Conservation (phyloP, 2,888 invertebrate genomes). For the Ophraella communa region DNA sequence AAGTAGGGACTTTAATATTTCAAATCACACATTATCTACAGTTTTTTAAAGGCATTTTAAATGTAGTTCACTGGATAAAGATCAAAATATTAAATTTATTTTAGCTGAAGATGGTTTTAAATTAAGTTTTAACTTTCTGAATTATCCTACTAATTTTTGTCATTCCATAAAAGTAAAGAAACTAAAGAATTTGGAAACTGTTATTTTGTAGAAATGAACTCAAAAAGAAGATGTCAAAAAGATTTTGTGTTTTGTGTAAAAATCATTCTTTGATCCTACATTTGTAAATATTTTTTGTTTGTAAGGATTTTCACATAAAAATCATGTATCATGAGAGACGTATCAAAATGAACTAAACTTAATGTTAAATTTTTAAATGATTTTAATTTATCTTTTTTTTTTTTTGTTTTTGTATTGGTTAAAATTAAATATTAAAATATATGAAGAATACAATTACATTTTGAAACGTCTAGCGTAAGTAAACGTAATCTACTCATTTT, state of each 20-base stretch:
- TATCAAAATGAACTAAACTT: constrained; percentile 20
- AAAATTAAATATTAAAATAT: neutral
- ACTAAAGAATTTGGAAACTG: neutral
- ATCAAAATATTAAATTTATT: too few relatives aligned
- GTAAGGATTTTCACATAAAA: constrained; percentile 40
- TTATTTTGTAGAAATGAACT: constrained; percentile 2
- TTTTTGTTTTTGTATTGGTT: neutral
- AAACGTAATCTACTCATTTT: constrained; percentile 44
- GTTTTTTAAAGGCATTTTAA: too few relatives aligned
- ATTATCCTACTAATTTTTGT: too few relatives aligned
- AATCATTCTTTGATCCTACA: constrained; percentile 23
- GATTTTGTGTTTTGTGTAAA: constrained; percentile 11
- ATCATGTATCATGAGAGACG: constrained; percentile 22
- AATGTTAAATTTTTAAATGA: neutral
- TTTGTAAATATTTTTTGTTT: constrained; percentile 42
- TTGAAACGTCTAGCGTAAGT: constrained; percentile 27
- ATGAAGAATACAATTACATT: constrained; percentile 17
- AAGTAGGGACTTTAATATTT: too few relatives aligned
- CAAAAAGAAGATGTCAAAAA: constrained; percentile 16
- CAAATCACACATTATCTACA: too few relatives aligned
- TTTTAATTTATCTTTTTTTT: too few relatives aligned
- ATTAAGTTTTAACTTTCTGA: too few relatives aligned
- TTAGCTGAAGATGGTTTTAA: too few relatives aligned
- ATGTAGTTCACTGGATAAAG: too few relatives aligned
- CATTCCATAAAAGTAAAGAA: neutral